Evolutionary conservation across 2,113 vertebrate genomes (phyloP).

Genomic region (Pelodiscus sinensis): DNA sequence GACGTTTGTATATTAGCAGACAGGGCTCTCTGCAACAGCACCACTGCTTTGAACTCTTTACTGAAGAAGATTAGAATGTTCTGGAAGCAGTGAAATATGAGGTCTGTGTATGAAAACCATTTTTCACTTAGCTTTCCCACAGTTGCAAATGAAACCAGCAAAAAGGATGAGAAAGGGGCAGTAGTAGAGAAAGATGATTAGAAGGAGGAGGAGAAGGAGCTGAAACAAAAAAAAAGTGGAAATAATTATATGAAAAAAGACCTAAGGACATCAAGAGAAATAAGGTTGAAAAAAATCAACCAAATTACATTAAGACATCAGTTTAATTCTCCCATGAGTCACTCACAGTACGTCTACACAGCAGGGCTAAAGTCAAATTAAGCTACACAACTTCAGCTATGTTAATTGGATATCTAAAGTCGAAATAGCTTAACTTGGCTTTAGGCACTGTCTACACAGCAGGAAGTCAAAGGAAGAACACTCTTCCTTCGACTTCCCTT

Average conservation of each 20-base stretch:
- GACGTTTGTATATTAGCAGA: not conserved
- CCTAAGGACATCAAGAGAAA: not conserved
- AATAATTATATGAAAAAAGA: not conserved
- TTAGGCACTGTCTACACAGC: too few relatives aligned
- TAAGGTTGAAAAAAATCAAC: not conserved
- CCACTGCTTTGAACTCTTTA: not conserved
- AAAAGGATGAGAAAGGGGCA: not conserved
- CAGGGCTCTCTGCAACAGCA: not conserved
- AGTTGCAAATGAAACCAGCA: not conserved
- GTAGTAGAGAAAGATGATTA: fast-evolving
- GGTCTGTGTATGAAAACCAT: not conserved
- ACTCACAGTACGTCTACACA: not conserved
- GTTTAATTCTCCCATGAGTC: not conserved
- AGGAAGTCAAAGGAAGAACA: too few relatives aligned
- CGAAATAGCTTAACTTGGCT: too few relatives aligned
- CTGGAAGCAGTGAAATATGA: not conserved
- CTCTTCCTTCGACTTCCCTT: too few relatives aligned
- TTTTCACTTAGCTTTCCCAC: not conserved
- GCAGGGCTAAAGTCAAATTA: too few relatives aligned
- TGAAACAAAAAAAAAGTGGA: not conserved
- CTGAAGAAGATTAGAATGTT: not conserved
- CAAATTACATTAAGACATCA: not conserved
- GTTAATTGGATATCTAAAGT: too few relatives aligned
- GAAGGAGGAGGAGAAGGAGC: not conserved
- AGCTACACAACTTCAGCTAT: too few relatives aligned